Base-by-base conservation (phyloP, 2,797 vertebrate genomes). In the Sebastiscus albofasciatus region DNA sequence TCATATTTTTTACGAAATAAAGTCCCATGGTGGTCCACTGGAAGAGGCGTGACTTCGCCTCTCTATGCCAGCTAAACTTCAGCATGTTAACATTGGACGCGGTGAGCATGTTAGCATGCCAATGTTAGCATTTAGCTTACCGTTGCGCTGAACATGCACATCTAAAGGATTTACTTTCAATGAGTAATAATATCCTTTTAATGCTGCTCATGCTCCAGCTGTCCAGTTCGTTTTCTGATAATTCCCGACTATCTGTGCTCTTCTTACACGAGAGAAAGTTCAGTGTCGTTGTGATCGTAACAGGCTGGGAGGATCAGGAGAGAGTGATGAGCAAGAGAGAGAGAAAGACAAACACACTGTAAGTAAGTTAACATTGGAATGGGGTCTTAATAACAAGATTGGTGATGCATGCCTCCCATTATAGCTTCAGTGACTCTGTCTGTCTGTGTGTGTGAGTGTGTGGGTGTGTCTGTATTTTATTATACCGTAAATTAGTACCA, bases 391-490 rank as follows among this genome's bases (percentile, higher is more conserved):
- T 85, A 67, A 70, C 18, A 71, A 81, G 87, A 90, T 86, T 88
- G 85, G 80, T 75, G 79, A 87, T 79, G 75, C 82, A 89, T 86
- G 79, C 80, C 77, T 87, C 75, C 67, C 78, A 89, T 92, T 85
- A 91, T 54, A 27, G 65, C 33, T 36, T n/a, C 59, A 67, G 56
- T 79, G 20, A 62, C 20, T 27, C 59, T 31, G 64, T 49, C 10
- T 52, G 46, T 42, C 24, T 61, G 26, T 36, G 22, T 49, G 22
- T 60, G 55, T 59, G 33, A 46, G 34, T 49, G 49, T 75, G 2
- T 49, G 27, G 46, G 27, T 36, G 34, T 36, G 36, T 67, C 4
- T 42, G 3, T 46, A 46, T 46, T 46, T 46, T 46, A 46, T 46
- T 46, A 46, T 46, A 46, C 33, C 22, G 10, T 61, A n/a, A 58